Base-by-base conservation (phyloP, 2,113 vertebrate genomes). In the Chrysochloris asiatica region DNA sequence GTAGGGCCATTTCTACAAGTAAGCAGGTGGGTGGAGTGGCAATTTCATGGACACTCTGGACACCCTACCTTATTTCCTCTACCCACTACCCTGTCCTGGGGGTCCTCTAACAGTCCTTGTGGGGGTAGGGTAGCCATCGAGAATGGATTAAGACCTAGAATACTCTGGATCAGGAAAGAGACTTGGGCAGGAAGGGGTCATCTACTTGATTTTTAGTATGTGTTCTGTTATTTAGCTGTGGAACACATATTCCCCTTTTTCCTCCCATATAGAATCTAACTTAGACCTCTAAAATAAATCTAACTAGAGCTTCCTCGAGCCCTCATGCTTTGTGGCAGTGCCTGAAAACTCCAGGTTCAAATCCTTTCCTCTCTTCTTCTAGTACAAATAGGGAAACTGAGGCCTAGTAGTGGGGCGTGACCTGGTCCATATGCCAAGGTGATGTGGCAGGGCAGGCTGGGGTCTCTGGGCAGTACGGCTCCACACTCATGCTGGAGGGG, bases 381-480 rank as follows among this genome's bases (percentile, higher is more conserved):
- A 26, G 54, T 59, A 59, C 71, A 28, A 36, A 61, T n/a, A n/a
- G 69, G 48, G 89, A 90, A 87, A 85, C 61, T 13, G 50, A 92
- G 76, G 75, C 28, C 30, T 2, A n/a, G 48, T 21, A 67, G 24
- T 0, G 6, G 48, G 26, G n/a, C n/a, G n/a, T n/a, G n/a, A n/a
- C n/a, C n/a, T n/a, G n/a, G n/a, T n/a, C n/a, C n/a, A n/a, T n/a
- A n/a, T n/a, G n/a, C n/a, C n/a, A n/a, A n/a, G n/a, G 30, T 48
- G 41, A 86, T 50, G 6, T 50, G 13, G 59, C 41, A 33, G 41
- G 41, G 71, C 9, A 2, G 56, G 7, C 19, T 8, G 26, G 41
- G 36, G 33, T 21, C 33, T 69, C 41, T 22, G n/a, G 71, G 14
- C 73, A 80, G 67, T 4, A 3, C 6, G n/a, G 80, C 33, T 28